A percentile compares a stretch with the other conserved stretches of the same genome.
These are phyloP conservation scores for Dinocampus coccinellae DNA, from an alignment of 2,888 invertebrate species.

Conservation along the genomic window DNA sequence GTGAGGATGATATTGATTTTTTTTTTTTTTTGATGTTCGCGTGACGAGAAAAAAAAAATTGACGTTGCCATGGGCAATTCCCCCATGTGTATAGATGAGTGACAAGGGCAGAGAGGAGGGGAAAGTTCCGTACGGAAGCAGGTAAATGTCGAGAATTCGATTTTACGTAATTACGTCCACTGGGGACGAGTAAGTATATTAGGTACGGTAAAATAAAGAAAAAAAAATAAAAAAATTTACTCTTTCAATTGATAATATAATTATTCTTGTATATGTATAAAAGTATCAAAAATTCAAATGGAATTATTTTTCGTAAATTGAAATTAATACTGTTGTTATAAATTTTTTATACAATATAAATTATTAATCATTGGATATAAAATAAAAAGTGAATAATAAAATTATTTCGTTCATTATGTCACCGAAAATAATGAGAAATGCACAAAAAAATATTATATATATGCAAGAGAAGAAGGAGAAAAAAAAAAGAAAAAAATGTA, in stretches of 20 bases:
- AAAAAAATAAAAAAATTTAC: no score
- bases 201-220: no score
- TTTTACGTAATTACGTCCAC: constrained; percentile 22
- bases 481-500: constrained; percentile 5
- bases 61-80: constrained; percentile 36
- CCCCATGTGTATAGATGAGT: constrained; percentile 11
- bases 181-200: background rate
- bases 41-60: constrained; percentile 57
- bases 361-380: background rate
- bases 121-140: background rate
- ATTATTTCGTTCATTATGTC: background rate
- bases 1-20: constrained; percentile 53
- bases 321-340: no score
- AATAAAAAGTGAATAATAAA: background rate
- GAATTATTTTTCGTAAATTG: no score
- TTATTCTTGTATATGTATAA: background rate
- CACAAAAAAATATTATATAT: no score
- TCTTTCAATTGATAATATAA: no score
- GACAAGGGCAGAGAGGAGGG: background rate
- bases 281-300: background rate
- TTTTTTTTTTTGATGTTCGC: constrained; percentile 52
- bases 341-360: background rate
- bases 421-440: background rate
- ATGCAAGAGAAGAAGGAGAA: background rate
- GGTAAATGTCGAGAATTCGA: constrained; percentile 20